Evolutionary conservation across 2,797 vertebrate species (phyloP).

Genomic region (Acrossocheilus fasciatus): DNA sequence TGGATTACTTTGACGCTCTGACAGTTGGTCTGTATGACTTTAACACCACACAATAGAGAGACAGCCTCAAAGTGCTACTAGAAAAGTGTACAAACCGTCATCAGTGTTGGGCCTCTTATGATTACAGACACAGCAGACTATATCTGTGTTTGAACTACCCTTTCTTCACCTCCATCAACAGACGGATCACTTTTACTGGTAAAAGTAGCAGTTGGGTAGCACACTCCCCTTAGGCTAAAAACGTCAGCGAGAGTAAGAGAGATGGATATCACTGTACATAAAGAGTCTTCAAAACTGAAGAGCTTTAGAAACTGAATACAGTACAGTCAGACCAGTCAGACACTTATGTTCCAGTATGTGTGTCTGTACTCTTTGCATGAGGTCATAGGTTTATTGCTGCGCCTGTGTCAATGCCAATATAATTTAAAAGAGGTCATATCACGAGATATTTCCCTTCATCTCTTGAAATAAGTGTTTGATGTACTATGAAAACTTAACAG

Average conservation of each 20-base stretch:
- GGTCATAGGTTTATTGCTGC: not conserved
- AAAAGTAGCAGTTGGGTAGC: constrained; percentile 62
- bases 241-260: constrained; percentile 43
- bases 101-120: constrained; percentile 36
- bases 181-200: constrained; percentile 58
- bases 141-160: constrained; percentile 25
- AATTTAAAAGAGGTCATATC: not conserved
- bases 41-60: constrained; percentile 35
- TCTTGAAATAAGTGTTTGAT: constrained; percentile 9
- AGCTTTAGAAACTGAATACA: constrained; percentile 60
- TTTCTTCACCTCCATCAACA: constrained; percentile 47
- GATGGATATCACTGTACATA: constrained; percentile 53
- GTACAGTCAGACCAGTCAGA: constrained; percentile 49
- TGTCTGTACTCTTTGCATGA: constrained; percentile 52
- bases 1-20: constrained; percentile 39
- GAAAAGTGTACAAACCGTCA: constrained; percentile 43
- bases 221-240: constrained; percentile 41
- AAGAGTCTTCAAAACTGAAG: constrained; percentile 56
- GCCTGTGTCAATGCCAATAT: constrained; percentile 8
- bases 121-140: constrained; percentile 40
- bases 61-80: constrained; percentile 1
- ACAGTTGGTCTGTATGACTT: constrained; percentile 50
- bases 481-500: not conserved
- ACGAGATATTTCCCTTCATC: not conserved
- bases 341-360: constrained; percentile 27